Percentiles rank a stretch among this genome's conserved stretches.
Evolutionary conservation across 64 coral and sea anemone species (phyloP).

Genomic region (Montipora cactus): DNA sequence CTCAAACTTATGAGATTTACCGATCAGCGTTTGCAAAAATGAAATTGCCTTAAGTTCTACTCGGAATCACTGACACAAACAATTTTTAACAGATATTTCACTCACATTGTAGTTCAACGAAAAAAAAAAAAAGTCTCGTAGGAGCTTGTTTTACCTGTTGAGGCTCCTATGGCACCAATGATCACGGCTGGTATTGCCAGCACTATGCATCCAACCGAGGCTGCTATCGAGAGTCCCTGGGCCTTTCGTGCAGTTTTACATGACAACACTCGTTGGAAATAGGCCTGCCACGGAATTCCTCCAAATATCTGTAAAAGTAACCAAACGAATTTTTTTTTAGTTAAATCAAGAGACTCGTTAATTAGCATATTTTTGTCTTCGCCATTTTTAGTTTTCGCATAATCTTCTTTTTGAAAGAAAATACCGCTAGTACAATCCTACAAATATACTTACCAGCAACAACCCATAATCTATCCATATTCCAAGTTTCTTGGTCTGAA

Average conservation of each 20-base stretch:
- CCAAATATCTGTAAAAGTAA: constrained; percentile 63
- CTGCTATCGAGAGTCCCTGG: constrained; percentile 40
- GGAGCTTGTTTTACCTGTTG: constrained; percentile 50
- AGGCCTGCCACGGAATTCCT: constrained; percentile 84
- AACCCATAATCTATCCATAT: constrained; percentile 66
- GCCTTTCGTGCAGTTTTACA: constrained; percentile 61
- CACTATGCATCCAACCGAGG: constrained; percentile 55
- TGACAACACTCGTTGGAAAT: constrained; percentile 76
- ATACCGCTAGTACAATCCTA: neutral
- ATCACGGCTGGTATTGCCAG: constrained; percentile 64
- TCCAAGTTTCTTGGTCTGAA: constrained; percentile 11
- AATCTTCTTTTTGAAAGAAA: too few relatives aligned
- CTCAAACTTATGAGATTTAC: too few relatives aligned
- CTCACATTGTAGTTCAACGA: too few relatives aligned
- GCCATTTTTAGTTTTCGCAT: too few relatives aligned
- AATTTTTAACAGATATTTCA: too few relatives aligned
- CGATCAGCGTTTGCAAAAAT: too few relatives aligned
- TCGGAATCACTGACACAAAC: too few relatives aligned
- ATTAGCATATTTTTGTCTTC: neutral
- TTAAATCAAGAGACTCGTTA: neutral
- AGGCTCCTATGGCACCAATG: constrained; percentile 71
- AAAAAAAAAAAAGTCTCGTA: neutral
- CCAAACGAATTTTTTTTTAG: neutral
- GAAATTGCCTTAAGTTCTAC: too few relatives aligned
- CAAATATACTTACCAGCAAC: constrained; percentile 37